Conservation (phyloP, 1,140 invertebrate species). For the Brachionus rubens region DNA sequence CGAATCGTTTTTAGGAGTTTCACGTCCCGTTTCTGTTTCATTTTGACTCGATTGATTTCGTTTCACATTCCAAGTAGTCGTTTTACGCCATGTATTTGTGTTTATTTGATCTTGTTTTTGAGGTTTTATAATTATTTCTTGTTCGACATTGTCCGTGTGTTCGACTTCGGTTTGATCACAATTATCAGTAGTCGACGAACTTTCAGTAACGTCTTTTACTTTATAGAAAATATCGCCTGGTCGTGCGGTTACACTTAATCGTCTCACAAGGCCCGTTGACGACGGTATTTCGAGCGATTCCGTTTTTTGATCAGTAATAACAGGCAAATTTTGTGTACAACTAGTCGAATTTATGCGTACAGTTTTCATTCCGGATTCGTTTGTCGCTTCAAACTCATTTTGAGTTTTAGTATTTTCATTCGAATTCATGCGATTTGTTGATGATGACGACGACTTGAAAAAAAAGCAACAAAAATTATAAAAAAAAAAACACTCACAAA, state of each 20-base stretch:
- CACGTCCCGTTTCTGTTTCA: not conserved
- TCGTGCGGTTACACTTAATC: conserved; percentile 21
- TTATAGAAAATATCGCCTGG: conserved; percentile 45
- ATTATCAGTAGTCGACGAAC: conserved; percentile 25
- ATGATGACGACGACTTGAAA: conserved; percentile 24
- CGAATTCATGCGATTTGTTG: conserved; percentile 18
- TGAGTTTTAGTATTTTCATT: conserved; percentile 22
- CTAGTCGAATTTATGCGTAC: not conserved
- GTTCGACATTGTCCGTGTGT: not conserved
- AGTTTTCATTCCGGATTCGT: conserved; percentile 20
- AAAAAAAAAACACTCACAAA: too few species aligned
- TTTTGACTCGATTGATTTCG: not conserved
- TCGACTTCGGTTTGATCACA: not conserved
- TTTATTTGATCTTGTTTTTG: not conserved
- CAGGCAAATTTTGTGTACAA: not conserved
- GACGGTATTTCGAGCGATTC: not conserved
- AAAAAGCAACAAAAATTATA: too few species aligned
- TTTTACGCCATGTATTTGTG: conserved; percentile 25
- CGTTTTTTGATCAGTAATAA: not conserved
- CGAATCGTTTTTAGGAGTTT: not conserved
- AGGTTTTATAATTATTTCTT: conserved; percentile 9
- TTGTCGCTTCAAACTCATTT: not conserved
- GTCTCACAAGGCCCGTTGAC: conserved; percentile 5
- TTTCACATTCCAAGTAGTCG: conserved; percentile 44
- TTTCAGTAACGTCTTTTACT: conserved; percentile 42